Evolutionary conservation across 2,113 vertebrate genomes (phyloP).

Genomic region (Nerophis lumbriciformis): DNA sequence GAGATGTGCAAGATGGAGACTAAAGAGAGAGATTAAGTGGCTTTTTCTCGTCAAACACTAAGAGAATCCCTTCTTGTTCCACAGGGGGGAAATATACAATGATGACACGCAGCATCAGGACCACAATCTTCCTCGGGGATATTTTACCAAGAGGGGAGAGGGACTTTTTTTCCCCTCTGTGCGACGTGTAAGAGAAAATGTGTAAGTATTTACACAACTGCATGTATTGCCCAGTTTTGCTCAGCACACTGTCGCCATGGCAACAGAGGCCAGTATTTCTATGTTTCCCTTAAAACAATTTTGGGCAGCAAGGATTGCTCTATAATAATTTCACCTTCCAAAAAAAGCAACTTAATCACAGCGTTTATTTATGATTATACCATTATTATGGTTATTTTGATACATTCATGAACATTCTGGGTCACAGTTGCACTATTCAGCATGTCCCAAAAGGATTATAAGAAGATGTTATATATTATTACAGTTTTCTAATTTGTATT

Average conservation of each 20-base stretch:
- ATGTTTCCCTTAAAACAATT: background rate
- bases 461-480: no score
- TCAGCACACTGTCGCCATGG: conserved; percentile 73
- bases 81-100: background rate
- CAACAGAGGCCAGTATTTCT: conserved; percentile 64
- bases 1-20: conserved; percentile 27
- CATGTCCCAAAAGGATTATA: no score
- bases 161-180: background rate
- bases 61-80: background rate
- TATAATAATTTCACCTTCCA: background rate
- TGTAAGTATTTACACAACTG: background rate
- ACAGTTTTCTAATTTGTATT: background rate
- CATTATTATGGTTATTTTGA: no score
- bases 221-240: background rate
- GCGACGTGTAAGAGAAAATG: background rate
- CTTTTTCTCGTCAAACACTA: conserved; percentile 61
- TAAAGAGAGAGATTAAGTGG: conserved; percentile 66
- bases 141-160: no score
- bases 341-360: no score
- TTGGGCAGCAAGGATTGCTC: background rate
- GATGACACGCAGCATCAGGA: background rate
- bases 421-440: no score
- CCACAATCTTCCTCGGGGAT: background rate
- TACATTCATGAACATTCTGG: no score
- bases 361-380: no score